These are phyloP conservation scores for Drosophila pallidifrons DNA, from an alignment of 1,140 invertebrate species.

Conservation along the genomic window DNA sequence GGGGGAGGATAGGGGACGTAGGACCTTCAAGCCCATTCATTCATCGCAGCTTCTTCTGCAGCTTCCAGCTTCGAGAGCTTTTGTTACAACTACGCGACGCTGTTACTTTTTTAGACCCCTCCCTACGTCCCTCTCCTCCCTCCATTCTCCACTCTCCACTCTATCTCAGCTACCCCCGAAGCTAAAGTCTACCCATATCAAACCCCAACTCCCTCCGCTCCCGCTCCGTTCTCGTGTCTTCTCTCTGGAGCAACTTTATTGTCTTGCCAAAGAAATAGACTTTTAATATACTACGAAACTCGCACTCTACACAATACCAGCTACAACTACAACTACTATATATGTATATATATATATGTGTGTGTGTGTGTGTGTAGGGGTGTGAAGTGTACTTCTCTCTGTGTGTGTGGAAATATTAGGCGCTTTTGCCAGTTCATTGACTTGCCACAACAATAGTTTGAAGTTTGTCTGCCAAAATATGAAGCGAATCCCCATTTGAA, in stretches of 20 bases:
- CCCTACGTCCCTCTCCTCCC: slow-evolving; percentile 12
- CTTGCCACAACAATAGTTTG: slow-evolving; percentile 81
- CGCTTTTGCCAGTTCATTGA: slow-evolving; percentile 82
- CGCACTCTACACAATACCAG: slow-evolving; percentile 24
- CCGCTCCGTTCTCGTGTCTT: slow-evolving; percentile 12
- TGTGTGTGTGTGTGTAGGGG: slow-evolving; percentile 26
- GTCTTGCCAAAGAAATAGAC: slow-evolving; percentile 82
- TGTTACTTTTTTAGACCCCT: slow-evolving; percentile 30
- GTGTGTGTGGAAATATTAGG: slow-evolving; percentile 74
- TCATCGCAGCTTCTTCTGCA: slow-evolving; percentile 23
- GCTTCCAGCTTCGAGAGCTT: slow-evolving; percentile 45
- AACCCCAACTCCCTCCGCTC: background rate
- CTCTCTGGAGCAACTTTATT: slow-evolving; percentile 64
- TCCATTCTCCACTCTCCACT: slow-evolving; percentile 7
- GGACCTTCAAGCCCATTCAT: slow-evolving; percentile 23
- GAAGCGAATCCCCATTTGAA: slow-evolving; percentile 29
- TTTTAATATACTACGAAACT: slow-evolving; percentile 77
- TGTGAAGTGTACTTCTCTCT: slow-evolving; percentile 26
- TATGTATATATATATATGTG: slow-evolving; percentile 9
- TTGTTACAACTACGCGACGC: slow-evolving; percentile 58
- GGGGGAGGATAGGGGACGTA: background rate
- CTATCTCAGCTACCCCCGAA: too few species aligned
- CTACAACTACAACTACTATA: background rate
- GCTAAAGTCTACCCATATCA: too few species aligned
- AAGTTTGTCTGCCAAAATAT: slow-evolving; percentile 82